Conservation (phyloP, 2,797 vertebrate species). For the Atherinosoma microstoma region DNA sequence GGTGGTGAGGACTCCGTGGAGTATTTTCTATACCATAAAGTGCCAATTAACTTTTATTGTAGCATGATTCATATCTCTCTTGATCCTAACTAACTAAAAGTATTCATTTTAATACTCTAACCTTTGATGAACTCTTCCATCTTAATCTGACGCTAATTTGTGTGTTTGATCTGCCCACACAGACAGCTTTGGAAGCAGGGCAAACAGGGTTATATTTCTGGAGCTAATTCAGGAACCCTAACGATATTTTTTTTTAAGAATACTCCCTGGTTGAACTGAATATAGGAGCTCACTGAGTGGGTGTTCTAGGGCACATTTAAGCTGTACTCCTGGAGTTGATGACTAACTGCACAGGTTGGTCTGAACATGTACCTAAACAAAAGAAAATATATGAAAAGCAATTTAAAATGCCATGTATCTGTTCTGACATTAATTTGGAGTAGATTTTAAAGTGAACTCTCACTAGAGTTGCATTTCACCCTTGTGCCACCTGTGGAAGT, state of each 20-base stretch:
- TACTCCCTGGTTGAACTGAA: too few species aligned
- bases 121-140: background rate
- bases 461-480: background rate
- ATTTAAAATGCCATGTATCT: background rate
- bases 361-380: background rate
- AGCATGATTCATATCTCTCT: constrained; percentile 6
- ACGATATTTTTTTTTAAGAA: too few species aligned
- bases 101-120: background rate
- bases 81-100: background rate
- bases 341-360: too few species aligned
- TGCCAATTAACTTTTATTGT: constrained; percentile 10
- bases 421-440: background rate
- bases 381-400: background rate
- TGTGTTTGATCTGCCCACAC: background rate
- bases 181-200: too few species aligned
- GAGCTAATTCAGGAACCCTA: too few species aligned
- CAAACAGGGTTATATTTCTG: too few species aligned
- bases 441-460: background rate
- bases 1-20: constrained; percentile 2
- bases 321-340: too few species aligned
- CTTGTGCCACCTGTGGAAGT: too few species aligned
- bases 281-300: too few species aligned
- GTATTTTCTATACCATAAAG: constrained; percentile 15
- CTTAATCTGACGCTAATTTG: background rate
- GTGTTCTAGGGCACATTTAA: too few species aligned